These are phyloP conservation scores for Drepana falcataria DNA, from an alignment of 2,888 invertebrate genomes.

Conservation along the genomic window DNA sequence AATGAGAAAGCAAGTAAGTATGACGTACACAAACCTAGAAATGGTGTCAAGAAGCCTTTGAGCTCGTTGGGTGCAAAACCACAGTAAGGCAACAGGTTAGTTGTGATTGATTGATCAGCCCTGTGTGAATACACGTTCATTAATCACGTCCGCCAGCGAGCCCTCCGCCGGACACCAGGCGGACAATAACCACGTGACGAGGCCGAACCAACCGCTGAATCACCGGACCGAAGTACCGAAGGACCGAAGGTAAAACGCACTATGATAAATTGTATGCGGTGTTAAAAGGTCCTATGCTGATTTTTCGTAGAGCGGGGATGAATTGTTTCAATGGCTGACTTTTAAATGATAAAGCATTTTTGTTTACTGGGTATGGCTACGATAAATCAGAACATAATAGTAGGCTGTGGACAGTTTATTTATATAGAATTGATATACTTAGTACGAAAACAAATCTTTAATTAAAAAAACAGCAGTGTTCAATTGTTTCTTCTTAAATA, in stretches of 20 bases:
- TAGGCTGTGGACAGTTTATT: too few relatives aligned
- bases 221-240: neutral
- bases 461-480: too few relatives aligned
- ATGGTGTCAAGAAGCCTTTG: slow-evolving; percentile 1
- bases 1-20: neutral
- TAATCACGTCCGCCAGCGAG: slow-evolving; percentile 29
- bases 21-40: neutral
- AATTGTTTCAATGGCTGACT: too few relatives aligned
- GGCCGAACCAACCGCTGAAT: slow-evolving; percentile 14
- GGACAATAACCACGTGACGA: slow-evolving; percentile 12
- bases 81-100: slow-evolving; percentile 35
- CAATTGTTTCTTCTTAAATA: too few relatives aligned
- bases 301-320: too few relatives aligned
- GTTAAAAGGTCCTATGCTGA: too few relatives aligned
- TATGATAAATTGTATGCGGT: neutral
- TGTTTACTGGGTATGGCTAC: too few relatives aligned
- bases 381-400: too few relatives aligned
- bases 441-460: too few relatives aligned
- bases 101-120: slow-evolving; percentile 38
- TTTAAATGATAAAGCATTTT: too few relatives aligned
- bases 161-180: slow-evolving; percentile 12
- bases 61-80: neutral
- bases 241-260: neutral
- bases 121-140: slow-evolving; percentile 37
- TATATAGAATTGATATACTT: too few relatives aligned